Evolutionary conservation across 1,140 invertebrate genomes (phyloP), one percentile per base, ranked within the genome.

Genomic region (Eciton burchellii): DNA sequence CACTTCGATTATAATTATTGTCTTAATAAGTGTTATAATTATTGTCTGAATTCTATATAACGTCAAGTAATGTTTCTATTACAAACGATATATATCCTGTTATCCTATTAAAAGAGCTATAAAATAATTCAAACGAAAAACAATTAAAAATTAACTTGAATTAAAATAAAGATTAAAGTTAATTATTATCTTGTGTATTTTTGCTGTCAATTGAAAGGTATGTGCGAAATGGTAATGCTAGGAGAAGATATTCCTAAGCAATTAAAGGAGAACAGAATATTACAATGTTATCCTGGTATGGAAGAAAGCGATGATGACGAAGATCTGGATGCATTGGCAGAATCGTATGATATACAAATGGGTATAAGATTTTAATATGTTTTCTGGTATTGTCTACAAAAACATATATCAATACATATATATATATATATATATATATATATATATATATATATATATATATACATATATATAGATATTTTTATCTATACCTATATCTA

Each of bases 241-340:
- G 95, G 96, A 63, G 96, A 97, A 91, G 95, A 97, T 92, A 95
- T 97, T 90, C 93, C 95, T 86, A 93, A 95, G 93, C 91, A 95
- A 90, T 79, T 96, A 92, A 89, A 95, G 89, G 85, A 87, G 65
- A 92, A 89, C 49, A 92, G 95, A 91, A 92, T 92, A 85, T 66
- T 96, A 8, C 95, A 96, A 81, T 96, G 95, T 86, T 97, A 97
- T 93, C 96, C 97, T 26, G 96, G 96, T 60, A 94, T 96, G 90
- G 96, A 97, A 89, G 95, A 97, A 49, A 97, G 96, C 88, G 96
- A 97, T 81, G 96, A 97, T 83, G 96, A 97, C 56, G 96, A 96
- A 84, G 95, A 96, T 88, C 91, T 96, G 79, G 95, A 96, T 87
- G 94, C 94, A 41, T 90, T 96, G 76, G 94, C 95, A 54, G 95